Evolutionary conservation across 2,888 invertebrate genomes (phyloP), one percentile per base, ranked within the genome.

Genomic region (Drosophila peninsularis): DNA sequence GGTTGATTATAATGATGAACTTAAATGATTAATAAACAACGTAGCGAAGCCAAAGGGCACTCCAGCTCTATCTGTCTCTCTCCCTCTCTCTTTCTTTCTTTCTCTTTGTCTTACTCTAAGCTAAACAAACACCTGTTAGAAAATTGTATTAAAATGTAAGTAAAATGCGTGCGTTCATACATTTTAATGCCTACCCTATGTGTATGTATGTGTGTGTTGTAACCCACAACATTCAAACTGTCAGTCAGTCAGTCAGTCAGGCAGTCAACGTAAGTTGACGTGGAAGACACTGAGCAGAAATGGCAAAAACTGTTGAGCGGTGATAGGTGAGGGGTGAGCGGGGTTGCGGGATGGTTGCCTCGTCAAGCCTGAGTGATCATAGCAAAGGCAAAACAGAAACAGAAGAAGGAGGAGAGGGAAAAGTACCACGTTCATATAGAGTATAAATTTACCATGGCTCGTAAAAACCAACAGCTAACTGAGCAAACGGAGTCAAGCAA

Each of bases 11-110:
- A 83, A 78, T 89, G 83, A 80, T 82, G 80, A 87, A 80, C 84
- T 90, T 90, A 89, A 90, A 86, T 90, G 89, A 90, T 89, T 89
- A 89, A 85, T 88, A 89, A 82, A 82, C 77, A 87, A 82, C 69
- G 62, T 72, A 55, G 53, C 27, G 54, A 65, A 68, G 78, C 66
- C 70, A 76, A 82, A 71, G 69, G 80, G 77, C 73, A 72, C 55
- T 13, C 4, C 30, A 27, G 21, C 53, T 42, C 44, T 50, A 17
- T 47, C 45, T n/a, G n/a, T 30, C 6, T 11, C 5, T 3, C 27
- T 47, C 0, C 30, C 44, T 42, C 45, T 34, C 44, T 41, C 44
- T 30, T 44, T n/a, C 54, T 42, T 13, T 4, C 13, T 13, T 4
- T 10, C 17, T 34, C 24, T 32, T 13, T 37, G 24, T 47, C 30